Conservation (phyloP, 2,888 invertebrate genomes). For the Dimorphilus gyrociliatus region DNA sequence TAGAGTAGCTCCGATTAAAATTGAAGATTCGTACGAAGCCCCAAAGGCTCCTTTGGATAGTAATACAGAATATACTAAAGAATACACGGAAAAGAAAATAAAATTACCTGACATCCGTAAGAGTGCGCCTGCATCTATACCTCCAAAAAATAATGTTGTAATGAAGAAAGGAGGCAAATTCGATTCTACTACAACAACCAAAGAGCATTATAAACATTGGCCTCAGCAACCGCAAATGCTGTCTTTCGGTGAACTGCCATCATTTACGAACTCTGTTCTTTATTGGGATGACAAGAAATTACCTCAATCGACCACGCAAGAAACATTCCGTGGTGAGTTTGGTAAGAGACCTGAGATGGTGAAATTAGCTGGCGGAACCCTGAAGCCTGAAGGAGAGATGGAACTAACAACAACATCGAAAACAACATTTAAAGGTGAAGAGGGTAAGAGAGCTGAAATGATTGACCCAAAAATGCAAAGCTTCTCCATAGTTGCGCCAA, state of each 20-base stretch:
- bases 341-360: conserved; percentile 11
- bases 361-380: conserved; percentile 15
- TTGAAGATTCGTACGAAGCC: conserved; percentile 18
- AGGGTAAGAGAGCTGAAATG: conserved; percentile 16
- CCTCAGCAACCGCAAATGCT: conserved; percentile 15
- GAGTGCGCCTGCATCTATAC: no score
- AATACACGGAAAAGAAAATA: conserved; percentile 14
- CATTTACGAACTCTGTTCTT: conserved; percentile 20
- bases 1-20: conserved; percentile 17
- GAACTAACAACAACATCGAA: no score
- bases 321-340: conserved; percentile 7
- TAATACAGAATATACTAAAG: conserved; percentile 18
- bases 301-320: conserved; percentile 8
- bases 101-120: no score
- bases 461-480: conserved; percentile 9
- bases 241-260: conserved; percentile 27
- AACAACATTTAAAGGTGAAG: no score
- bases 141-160: no score
- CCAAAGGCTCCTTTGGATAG: conserved; percentile 18
- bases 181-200: no score
- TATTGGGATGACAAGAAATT: conserved; percentile 7
- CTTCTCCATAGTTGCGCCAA: conserved; percentile 6
- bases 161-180: no score
- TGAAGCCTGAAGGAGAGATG: conserved; percentile 26
- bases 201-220: conserved; percentile 26